Evolutionary conservation across 2,113 vertebrate species (phyloP).

Genomic region (Mobula hypostoma): DNA sequence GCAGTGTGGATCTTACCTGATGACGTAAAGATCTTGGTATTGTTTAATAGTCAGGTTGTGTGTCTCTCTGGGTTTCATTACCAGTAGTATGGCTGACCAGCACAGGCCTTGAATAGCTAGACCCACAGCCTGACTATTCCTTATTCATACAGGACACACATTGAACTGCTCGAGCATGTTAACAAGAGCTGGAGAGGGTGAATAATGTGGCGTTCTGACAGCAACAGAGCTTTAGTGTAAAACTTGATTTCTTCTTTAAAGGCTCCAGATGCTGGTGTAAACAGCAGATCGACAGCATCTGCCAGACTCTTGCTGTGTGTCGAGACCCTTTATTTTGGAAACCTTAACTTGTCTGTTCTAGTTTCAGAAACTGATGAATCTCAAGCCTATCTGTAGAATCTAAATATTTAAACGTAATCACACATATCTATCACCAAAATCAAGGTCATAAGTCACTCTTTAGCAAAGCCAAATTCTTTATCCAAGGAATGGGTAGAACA

Average conservation of each 20-base stretch:
- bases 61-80: neutral
- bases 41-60: neutral
- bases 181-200: constrained; percentile 11
- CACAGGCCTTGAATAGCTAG: neutral
- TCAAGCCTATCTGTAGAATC: neutral
- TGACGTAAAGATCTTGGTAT: neutral
- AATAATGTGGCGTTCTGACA: neutral
- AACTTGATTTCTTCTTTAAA: neutral
- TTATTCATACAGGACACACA: neutral
- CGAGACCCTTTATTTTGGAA: neutral
- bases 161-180: neutral
- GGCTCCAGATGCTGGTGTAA: neutral
- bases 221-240: neutral
- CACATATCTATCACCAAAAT: neutral
- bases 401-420: neutral
- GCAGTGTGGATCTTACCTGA: neutral
- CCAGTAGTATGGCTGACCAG: neutral
- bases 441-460: neutral
- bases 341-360: neutral
- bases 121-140: neutral
- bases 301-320: neutral
- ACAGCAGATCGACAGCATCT: neutral
- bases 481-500: neutral
- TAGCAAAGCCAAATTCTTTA: neutral
- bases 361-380: neutral